A percentile compares a stretch with the other conserved stretches of the same genome.
phyloP scores from a whole-genome alignment of 2,113 vertebrate genomes.

The Gopherus evgoodei region DNA sequence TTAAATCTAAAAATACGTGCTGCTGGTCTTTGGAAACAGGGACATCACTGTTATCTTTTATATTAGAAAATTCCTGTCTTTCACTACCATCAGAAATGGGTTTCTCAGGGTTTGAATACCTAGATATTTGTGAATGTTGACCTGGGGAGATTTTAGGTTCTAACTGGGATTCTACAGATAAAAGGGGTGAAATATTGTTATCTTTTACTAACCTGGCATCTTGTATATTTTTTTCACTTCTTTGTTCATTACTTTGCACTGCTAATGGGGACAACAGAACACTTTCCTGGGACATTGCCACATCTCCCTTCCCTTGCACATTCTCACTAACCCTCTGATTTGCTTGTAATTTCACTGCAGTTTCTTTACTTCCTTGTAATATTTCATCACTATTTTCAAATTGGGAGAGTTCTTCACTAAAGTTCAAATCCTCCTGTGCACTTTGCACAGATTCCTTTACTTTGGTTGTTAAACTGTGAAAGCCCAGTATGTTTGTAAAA shows the following conservation, averaged over 20 bases:
- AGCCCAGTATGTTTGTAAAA: conserved; percentile 34
- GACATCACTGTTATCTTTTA: neutral
- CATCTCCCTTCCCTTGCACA: neutral
- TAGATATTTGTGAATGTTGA: neutral
- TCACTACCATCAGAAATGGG: neutral
- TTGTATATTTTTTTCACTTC: neutral
- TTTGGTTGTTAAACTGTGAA: conserved; percentile 23
- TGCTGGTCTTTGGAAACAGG: neutral
- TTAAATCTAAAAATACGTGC: neutral
- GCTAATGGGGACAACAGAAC: neutral
- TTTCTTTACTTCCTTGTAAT: neutral
- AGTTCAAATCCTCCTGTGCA: neutral
- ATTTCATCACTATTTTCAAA: neutral
- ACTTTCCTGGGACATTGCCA: neutral
- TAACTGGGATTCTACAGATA: neutral
- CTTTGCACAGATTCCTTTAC: neutral
- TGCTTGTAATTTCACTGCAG: neutral
- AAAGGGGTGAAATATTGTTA: neutral
- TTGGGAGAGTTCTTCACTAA: neutral
- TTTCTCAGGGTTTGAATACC: neutral
- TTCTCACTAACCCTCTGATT: neutral
- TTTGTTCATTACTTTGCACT: neutral
- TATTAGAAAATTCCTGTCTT: neutral
- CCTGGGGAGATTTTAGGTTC: neutral
- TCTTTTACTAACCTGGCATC: neutral